A percentile compares a stretch with the other conserved stretches of the same genome.
Evolutionary conservation across 1,140 invertebrate genomes (phyloP).

Genomic region (Tetramorium alpestre): DNA sequence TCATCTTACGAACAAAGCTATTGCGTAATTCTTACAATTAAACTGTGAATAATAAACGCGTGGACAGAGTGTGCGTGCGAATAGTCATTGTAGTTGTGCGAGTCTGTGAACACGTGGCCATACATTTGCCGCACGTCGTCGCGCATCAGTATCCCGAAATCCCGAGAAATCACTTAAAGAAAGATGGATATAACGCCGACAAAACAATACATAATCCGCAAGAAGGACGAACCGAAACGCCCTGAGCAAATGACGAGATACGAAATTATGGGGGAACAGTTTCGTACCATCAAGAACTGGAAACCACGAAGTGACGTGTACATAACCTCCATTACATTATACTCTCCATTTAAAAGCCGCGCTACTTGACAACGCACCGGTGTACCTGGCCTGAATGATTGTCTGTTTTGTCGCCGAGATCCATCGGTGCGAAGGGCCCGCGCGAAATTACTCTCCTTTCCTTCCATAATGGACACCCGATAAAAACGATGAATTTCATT

Average conservation of each 20-base stretch:
- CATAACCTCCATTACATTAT: constrained; percentile 39
- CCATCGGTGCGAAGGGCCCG: not conserved
- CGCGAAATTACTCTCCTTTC: not conserved
- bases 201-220: not conserved
- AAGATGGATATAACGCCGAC: not conserved
- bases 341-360: not conserved
- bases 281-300: constrained; percentile 65
- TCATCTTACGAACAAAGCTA: no score
- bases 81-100: no score
- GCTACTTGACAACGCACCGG: not conserved
- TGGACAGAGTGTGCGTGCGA: no score
- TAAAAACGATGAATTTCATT: constrained; percentile 14
- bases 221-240: no score
- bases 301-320: constrained; percentile 76
- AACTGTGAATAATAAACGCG: no score
- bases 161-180: not conserved
- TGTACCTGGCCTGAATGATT: not conserved
- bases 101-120: no score
- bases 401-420: not conserved
- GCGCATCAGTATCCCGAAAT: not conserved
- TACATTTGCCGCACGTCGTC: no score
- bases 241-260: not conserved
- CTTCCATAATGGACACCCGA: not conserved
- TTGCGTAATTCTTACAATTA: no score
- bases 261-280: not conserved